These are phyloP conservation scores for Caenorhabditis zanzibari DNA, from an alignment of 2,888 invertebrate species.

Conservation along the genomic window DNA sequence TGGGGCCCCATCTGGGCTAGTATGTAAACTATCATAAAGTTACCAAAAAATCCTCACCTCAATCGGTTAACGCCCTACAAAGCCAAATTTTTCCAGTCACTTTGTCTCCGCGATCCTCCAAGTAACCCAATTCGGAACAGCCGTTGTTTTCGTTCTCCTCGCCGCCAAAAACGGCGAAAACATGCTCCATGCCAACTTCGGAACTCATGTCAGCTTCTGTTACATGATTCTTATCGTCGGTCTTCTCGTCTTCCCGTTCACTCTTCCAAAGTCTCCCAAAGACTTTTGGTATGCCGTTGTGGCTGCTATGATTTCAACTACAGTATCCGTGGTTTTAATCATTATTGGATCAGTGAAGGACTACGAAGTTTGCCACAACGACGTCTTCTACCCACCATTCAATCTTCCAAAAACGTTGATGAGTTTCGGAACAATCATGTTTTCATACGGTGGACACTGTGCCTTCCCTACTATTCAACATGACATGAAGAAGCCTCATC, in stretches of 20 bases:
- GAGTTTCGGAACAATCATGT: constrained; percentile 82
- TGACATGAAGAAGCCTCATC: constrained; percentile 91
- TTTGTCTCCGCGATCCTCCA: constrained; percentile 77
- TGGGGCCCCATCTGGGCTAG: too few relatives aligned
- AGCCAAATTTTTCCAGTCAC: constrained; percentile 67
- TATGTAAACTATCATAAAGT: neutral
- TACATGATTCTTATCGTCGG: constrained; percentile 78
- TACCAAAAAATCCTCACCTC: neutral
- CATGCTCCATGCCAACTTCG: constrained; percentile 73
- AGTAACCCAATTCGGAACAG: constrained; percentile 81
- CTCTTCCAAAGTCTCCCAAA: constrained; percentile 80
- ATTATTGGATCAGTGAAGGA: constrained; percentile 75
- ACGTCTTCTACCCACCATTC: constrained; percentile 73
- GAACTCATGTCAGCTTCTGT: constrained; percentile 75
- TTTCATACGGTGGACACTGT: constrained; percentile 81
- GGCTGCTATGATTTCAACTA: constrained; percentile 80
- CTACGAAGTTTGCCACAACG: constrained; percentile 65
- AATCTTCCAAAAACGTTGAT: constrained; percentile 74
- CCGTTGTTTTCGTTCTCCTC: constrained; percentile 80
- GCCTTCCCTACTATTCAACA: constrained; percentile 91
- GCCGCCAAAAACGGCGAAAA: constrained; percentile 80
- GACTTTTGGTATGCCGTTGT: constrained; percentile 82
- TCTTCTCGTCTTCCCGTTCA: constrained; percentile 79
- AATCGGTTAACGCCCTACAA: neutral
- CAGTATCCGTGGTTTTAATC: constrained; percentile 76